Conservation (phyloP, 1,140 invertebrate genomes). For the Aphidius gifuensis region DNA sequence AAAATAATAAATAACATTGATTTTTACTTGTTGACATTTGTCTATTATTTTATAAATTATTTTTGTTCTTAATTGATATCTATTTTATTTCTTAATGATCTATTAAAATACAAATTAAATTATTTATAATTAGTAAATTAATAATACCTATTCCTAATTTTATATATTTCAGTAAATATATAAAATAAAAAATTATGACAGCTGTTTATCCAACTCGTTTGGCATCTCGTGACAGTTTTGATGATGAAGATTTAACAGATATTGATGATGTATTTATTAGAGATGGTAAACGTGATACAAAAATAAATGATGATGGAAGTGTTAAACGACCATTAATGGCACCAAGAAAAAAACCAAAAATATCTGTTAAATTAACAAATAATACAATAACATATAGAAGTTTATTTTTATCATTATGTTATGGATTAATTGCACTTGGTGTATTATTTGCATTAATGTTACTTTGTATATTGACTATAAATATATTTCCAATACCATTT, state of each 20-base stretch:
- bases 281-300: conserved; percentile 63
- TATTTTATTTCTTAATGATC: no score
- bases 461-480: conserved; percentile 64
- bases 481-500: conserved; percentile 63
- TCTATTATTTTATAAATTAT: no score
- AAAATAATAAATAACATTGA: no score
- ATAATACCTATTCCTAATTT: no score
- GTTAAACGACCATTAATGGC: conserved; percentile 76
- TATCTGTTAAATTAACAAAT: conserved; percentile 48
- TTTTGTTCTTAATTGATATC: no score
- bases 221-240: conserved; percentile 51
- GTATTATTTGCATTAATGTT: conserved; percentile 61
- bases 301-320: conserved; percentile 66
- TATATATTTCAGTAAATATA: no score
- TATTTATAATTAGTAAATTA: no score
- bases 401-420: conserved; percentile 63
- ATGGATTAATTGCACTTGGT: conserved; percentile 59
- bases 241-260: conserved; percentile 64
- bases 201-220: conserved; percentile 36
- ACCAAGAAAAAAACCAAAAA: conserved; percentile 61
- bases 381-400: conserved; percentile 57
- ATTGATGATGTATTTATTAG: conserved; percentile 76
- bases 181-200: conserved; percentile 10
- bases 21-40: no score
- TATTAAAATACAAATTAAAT: no score